These are phyloP conservation scores for Proales similis DNA, from an alignment of 1,140 invertebrate species.

Conservation along the genomic window DNA sequence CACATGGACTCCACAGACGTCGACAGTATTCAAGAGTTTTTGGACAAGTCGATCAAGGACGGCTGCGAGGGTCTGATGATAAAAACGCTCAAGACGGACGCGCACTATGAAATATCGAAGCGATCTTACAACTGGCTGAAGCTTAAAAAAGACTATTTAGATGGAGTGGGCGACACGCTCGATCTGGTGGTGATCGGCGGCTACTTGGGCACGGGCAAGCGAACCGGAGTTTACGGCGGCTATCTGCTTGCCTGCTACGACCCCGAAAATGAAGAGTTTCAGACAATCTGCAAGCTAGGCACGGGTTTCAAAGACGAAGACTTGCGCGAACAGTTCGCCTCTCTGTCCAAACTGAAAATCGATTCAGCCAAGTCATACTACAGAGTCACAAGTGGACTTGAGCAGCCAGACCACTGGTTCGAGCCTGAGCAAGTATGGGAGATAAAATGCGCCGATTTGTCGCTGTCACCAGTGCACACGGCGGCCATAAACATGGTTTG, in stretches of 20 bases:
- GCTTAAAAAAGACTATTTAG: constrained; percentile 94
- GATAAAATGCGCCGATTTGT: constrained; percentile 95
- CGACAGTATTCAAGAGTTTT: constrained; percentile 85
- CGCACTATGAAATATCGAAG: constrained; percentile 95
- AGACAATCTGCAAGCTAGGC: constrained; percentile 83
- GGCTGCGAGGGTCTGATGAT: constrained; percentile 98
- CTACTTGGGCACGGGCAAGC: constrained; percentile 84
- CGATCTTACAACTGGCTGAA: constrained; percentile 94
- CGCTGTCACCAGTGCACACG: constrained; percentile 83
- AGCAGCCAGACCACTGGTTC: constrained; percentile 88
- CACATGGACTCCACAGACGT: constrained; percentile 66
- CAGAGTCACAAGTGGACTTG: constrained; percentile 60
- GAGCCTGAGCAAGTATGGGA: constrained; percentile 89
- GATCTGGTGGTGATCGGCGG: constrained; percentile 90
- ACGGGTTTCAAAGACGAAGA: constrained; percentile 94
- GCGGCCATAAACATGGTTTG: constrained; percentile 75
- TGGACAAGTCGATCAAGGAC: constrained; percentile 71
- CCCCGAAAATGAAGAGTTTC: constrained; percentile 81
- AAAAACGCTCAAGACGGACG: constrained; percentile 82
- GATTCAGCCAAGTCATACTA: constrained; percentile 74
- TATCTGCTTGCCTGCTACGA: constrained; percentile 96
- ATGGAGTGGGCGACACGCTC: constrained; percentile 84
- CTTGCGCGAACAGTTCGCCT: constrained; percentile 51
- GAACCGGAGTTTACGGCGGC: constrained; percentile 86
- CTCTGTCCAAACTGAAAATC: constrained; percentile 60